phyloP scores from a whole-genome alignment of 2,113 vertebrate genomes.

The Drymodes brunneopygia region DNA sequence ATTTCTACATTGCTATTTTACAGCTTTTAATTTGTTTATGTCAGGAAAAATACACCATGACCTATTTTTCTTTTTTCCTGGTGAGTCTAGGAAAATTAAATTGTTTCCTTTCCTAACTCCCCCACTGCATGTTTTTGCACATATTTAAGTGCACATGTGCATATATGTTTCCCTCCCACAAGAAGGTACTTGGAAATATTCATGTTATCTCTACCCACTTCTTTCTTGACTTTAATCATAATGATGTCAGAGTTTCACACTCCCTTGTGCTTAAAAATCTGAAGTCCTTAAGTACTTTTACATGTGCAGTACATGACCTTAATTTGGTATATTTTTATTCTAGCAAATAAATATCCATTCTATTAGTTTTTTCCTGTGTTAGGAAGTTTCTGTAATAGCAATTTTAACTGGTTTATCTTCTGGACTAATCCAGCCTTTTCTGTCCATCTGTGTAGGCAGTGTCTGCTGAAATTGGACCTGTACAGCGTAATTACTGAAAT shows the following conservation, averaged over 20 bases:
- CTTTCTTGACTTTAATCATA: background rate
- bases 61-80: background rate
- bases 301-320: background rate
- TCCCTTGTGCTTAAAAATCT: background rate
- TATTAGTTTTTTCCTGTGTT: background rate
- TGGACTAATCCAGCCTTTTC: background rate
- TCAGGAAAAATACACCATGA: background rate
- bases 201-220: background rate
- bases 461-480: background rate
- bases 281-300: background rate
- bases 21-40: background rate
- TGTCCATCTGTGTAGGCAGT: background rate
- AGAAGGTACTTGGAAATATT: background rate
- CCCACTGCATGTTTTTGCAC: background rate
- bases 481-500: background rate
- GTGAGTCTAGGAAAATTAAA: background rate
- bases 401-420: background rate
- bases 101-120: background rate
- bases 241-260: background rate
- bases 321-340: background rate
- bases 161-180: rapidly evolving
- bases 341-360: background rate
- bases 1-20: background rate
- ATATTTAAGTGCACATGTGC: background rate
- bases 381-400: background rate